Evolutionary conservation across 2,113 vertebrate species (phyloP).

Genomic region (Rallus limicola): DNA sequence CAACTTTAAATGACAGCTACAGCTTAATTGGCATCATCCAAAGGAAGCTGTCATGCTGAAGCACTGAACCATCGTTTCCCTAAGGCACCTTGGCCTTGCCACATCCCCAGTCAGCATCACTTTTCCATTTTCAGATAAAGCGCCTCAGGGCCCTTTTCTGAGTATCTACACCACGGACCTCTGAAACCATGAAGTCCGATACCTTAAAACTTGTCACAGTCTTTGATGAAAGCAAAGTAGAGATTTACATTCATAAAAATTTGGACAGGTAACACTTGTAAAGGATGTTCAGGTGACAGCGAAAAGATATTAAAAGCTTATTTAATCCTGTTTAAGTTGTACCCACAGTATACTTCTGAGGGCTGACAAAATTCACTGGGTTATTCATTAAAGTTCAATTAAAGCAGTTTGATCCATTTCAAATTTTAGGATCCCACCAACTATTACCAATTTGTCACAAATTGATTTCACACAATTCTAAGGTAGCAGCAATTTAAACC

Average conservation of each 20-base stretch:
- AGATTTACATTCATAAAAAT: not conserved
- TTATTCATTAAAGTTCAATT: not conserved
- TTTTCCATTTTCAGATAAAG: conserved; percentile 32
- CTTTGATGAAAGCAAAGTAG: not conserved
- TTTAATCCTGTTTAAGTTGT: not conserved
- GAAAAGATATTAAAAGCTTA: not conserved
- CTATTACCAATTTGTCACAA: no score
- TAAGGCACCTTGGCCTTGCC: conserved; percentile 33
- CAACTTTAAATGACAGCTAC: conserved; percentile 57
- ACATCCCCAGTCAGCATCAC: not conserved
- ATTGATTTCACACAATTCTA: no score
- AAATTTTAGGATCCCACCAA: not conserved
- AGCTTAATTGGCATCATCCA: conserved; percentile 62
- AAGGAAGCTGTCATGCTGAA: conserved; percentile 27
- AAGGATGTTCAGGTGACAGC: not conserved
- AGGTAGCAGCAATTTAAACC: no score
- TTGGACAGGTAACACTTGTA: not conserved
- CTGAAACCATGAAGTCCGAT: not conserved
- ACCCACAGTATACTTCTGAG: not conserved
- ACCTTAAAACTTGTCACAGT: conserved; percentile 16
- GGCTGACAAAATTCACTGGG: not conserved
- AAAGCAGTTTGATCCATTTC: not conserved
- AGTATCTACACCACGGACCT: not conserved
- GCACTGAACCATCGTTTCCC: conserved; percentile 48
- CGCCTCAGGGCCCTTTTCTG: conserved; percentile 20